Percentiles rank a stretch among this genome's conserved stretches.
Evolutionary conservation across 2,113 vertebrate genomes (phyloP).

Genomic region (Neodon shergylaensis): DNA sequence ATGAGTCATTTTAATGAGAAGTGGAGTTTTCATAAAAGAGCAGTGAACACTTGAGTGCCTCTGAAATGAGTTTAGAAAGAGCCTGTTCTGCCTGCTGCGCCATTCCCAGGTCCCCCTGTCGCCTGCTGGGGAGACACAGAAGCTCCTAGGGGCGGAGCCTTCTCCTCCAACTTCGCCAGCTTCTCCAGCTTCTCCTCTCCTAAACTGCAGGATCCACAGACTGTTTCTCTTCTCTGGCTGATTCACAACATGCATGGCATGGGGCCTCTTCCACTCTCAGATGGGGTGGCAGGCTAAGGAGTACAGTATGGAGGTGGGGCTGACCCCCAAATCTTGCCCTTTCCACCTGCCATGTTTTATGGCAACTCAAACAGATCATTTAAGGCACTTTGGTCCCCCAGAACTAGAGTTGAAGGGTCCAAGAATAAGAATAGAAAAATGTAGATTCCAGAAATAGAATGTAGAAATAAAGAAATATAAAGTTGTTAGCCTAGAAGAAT

Average conservation of each 20-base stretch:
- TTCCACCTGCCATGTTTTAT: not conserved
- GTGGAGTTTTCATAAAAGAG: conserved; percentile 75
- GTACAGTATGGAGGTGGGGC: not conserved
- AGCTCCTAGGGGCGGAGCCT: not conserved
- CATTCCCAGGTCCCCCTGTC: not conserved
- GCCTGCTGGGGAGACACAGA: not conserved
- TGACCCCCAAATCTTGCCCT: not conserved
- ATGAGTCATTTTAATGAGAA: conserved; percentile 79
- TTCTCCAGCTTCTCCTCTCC: not conserved
- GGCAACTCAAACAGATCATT: not conserved
- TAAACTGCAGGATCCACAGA: not conserved
- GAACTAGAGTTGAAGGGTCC: no score
- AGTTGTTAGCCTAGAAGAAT: no score
- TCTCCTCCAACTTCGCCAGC: not conserved
- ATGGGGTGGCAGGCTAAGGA: rapidly evolving
- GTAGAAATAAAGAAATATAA: no score
- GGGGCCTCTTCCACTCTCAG: not conserved
- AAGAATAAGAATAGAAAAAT: no score
- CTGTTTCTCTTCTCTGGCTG: not conserved
- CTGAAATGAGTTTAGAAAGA: conserved; percentile 75
- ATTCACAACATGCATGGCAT: not conserved
- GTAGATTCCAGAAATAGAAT: no score
- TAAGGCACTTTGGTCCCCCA: not conserved
- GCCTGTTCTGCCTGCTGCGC: not conserved
- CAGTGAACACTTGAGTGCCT: conserved; percentile 66